Evolutionary conservation across 2,888 invertebrate genomes (phyloP).

Genomic region (Deilephila elpenor): DNA sequence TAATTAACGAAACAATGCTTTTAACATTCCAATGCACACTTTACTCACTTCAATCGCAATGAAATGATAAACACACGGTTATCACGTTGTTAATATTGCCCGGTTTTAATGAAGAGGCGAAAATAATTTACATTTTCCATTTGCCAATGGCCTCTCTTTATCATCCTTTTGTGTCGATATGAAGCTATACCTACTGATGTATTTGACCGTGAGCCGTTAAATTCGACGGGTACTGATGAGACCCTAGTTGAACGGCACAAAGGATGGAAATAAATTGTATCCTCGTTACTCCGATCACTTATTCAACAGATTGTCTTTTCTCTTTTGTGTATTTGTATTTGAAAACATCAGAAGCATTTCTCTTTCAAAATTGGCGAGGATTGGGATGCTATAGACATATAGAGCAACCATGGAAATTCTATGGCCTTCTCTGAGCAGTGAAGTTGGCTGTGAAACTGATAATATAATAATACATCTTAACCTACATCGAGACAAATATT

Average conservation of each 20-base stretch:
- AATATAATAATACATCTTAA: not conserved
- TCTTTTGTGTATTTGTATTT: not conserved
- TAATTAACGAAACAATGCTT: not conserved
- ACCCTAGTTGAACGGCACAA: conserved; percentile 4
- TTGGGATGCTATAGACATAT: too few relatives aligned
- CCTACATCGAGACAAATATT: not conserved
- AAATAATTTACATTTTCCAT: not conserved
- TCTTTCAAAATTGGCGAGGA: too few relatives aligned
- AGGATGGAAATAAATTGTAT: conserved; percentile 5
- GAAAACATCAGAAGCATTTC: too few relatives aligned
- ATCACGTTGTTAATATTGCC: conserved; percentile 3
- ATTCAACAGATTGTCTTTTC: not conserved
- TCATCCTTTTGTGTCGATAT: conserved; percentile 12
- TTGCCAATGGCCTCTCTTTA: conserved; percentile 4
- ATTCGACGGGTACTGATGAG: not conserved
- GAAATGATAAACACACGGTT: not conserved
- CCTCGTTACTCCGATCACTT: not conserved
- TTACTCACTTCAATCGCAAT: not conserved
- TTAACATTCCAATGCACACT: not conserved
- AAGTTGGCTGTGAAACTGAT: too few relatives aligned
- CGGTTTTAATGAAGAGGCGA: not conserved
- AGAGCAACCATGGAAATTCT: too few relatives aligned
- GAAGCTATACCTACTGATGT: conserved; percentile 3
- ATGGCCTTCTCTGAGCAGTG: too few relatives aligned
- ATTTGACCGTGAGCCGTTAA: conserved; percentile 16